A percentile compares a stretch with the other conserved stretches of the same genome.
These are phyloP conservation scores for Drosophila recens DNA, from an alignment of 2,888 invertebrate species.

Conservation along the genomic window DNA sequence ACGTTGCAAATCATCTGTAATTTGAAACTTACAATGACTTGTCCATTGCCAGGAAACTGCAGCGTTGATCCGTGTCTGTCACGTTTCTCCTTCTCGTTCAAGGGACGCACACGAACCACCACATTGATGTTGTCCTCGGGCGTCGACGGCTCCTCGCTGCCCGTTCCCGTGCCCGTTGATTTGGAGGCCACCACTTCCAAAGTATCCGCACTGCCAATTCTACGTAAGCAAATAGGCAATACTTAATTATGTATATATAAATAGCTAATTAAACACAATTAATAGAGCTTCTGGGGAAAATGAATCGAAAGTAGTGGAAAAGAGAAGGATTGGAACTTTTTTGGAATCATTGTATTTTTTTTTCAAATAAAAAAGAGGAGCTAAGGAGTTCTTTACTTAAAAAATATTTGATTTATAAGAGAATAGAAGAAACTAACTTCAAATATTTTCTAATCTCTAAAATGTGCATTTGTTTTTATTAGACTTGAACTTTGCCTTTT, in stretches of 20 bases:
- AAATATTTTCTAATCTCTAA: too few relatives aligned
- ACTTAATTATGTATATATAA: conserved; percentile 33
- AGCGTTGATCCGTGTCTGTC: conserved; percentile 89
- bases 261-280: conserved; percentile 15
- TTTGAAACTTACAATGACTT: conserved; percentile 87
- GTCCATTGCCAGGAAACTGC: conserved; percentile 95
- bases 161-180: conserved; percentile 81
- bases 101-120: conserved; percentile 93
- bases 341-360: neutral
- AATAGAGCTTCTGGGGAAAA: neutral
- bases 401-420: too few relatives aligned
- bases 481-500: too few relatives aligned
- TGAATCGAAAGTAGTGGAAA: neutral
- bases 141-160: conserved; percentile 85
- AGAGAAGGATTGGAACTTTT: neutral
- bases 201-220: conserved; percentile 85
- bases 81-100: conserved; percentile 91
- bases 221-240: conserved; percentile 33
- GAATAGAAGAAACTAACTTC: too few relatives aligned
- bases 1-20: too few relatives aligned
- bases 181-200: conserved; percentile 85
- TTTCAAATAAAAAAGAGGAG: neutral
- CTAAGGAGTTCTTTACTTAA: too few relatives aligned
- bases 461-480: too few relatives aligned
- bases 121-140: conserved; percentile 95